Evolutionary conservation across 1,140 invertebrate genomes (phyloP), one percentile per base, ranked within the genome.

Genomic region (Cydia fagiglandana): DNA sequence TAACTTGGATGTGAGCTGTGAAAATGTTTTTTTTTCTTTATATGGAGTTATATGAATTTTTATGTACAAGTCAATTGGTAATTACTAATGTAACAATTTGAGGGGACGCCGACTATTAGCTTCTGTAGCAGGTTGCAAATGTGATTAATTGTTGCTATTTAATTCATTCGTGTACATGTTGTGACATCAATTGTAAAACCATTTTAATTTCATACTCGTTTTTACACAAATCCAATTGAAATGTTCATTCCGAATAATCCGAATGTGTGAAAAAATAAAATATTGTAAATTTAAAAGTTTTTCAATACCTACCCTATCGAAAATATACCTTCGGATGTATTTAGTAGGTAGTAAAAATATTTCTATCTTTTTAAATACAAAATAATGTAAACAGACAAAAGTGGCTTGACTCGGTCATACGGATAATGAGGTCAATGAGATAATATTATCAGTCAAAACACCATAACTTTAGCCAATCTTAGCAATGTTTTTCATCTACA

Each of bases 191-290:
- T 38, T 38, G 30, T 70, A 38, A 70, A 70, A 61, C 56, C 56
- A 61, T 61, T 41, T 70, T 70, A 38, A 70, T 70, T 38, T 70
- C 66, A 45, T 38, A 38, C n/a, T 70, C 34, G 38, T 38, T 70
- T 70, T 70, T 70, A 70, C 30, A 70, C 34, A 41, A 68, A 68
- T n/a, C 28, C 30, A 34, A 17, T 70, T 20, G 66, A 70, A 70
- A 38, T 70, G 66, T 70, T 70, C 66, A 70, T 70, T 70, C 66
- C 66, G 30, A 70, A 17, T 38, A 70, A 41, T 70, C 66, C 66
- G 30, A 70, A 38, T 38, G 34, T 70, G 66, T 70, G 66, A 38
- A 70, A 41, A 41, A 45, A 70, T 70, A 70, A 70, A 70, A 38
- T 38, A 34, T 13, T 70, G 66, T 70, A 70, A 70, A 38, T 70